Base-by-base conservation (phyloP, 2,797 vertebrate species). In the Leptodactylus fallax region DNA sequence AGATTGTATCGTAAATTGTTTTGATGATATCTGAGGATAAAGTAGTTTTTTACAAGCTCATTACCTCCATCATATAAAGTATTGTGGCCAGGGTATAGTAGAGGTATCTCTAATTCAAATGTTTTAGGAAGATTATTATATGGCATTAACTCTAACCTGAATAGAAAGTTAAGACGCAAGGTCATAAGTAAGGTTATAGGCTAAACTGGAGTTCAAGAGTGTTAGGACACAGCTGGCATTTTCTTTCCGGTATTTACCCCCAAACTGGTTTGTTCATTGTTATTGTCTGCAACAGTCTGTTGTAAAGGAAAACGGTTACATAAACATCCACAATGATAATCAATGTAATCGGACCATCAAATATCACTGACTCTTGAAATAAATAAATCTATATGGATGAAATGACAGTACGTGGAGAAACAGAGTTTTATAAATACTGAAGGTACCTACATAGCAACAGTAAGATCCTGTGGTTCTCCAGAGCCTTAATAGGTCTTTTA, bases 111-210 rank as follows among this genome's bases (percentile, higher is more conserved):
- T 21, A 17, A 61, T 17, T 21, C 19, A 63, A 23, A 51, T 7
- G 49, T 49, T 27, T 11, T 49, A 49, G n/a, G 14, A 49, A 49
- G 45, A 65, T 65, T 51, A 49, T 51, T 49, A 63, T 47, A 16
- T n/a, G 36, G 58, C 21, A 14, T 65, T 81, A 65, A 81, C 23
- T 81, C 45, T 65, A 81, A 81, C 65, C 79, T 81, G 60, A 7
- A 51, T 16, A 19, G 10, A 74, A 49, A 49, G 45, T 65, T 81
- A 51, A 23, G 16, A 63, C 45, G 7, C 16, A 63, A 63, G 58
- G 79, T 63, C 58, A 81, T 17, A 65, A 23, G 45, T 65, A 19
- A 55, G 60, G 45, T 65, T 23, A 65, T 51, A 65, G 58, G 79
- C 65, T 16, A 81, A 81, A 23, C 4, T 81, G 7, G 11, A 65